These are phyloP conservation scores for Acanthoscelides obtectus DNA, from an alignment of 2,888 invertebrate genomes.

Conservation along the genomic window DNA sequence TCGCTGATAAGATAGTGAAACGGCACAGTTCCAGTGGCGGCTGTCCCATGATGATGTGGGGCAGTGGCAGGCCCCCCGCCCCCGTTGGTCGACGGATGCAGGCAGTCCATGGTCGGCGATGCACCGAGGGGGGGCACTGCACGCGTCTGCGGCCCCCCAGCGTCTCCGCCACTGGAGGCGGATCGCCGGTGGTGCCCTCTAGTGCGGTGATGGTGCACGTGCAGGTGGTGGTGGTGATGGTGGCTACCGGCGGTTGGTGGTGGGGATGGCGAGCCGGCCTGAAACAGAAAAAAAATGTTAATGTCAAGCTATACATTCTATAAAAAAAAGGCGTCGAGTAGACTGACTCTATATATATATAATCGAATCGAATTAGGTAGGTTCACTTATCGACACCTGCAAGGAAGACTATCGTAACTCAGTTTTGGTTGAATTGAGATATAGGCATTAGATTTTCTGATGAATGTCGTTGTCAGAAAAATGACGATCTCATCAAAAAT, in stretches of 20 bases:
- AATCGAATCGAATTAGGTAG: too few relatives aligned
- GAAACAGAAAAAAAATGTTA: not conserved
- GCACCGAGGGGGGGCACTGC: slow-evolving; percentile 54
- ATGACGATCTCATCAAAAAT: too few relatives aligned
- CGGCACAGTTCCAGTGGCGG: slow-evolving; percentile 39
- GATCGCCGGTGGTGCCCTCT: not conserved
- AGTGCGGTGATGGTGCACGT: not conserved
- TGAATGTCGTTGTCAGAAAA: too few relatives aligned
- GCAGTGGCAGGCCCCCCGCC: slow-evolving; percentile 30
- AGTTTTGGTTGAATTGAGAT: too few relatives aligned
- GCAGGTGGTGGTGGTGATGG: not conserved
- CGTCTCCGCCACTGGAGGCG: not conserved
- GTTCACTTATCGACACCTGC: too few relatives aligned
- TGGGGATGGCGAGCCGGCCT: not conserved
- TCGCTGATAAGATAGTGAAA: slow-evolving; percentile 82
- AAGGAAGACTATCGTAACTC: too few relatives aligned
- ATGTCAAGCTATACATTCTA: too few relatives aligned
- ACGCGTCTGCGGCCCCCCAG: slow-evolving; percentile 41
- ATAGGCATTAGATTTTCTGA: too few relatives aligned
- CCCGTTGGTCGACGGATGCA: slow-evolving; percentile 56
- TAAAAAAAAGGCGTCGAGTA: too few relatives aligned
- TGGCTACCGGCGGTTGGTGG: not conserved
- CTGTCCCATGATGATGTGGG: slow-evolving; percentile 2
- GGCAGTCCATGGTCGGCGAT: slow-evolving; percentile 72
- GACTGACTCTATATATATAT: too few relatives aligned